Conservation (phyloP, 1,140 invertebrate genomes). For the Atta cephalotes region DNA sequence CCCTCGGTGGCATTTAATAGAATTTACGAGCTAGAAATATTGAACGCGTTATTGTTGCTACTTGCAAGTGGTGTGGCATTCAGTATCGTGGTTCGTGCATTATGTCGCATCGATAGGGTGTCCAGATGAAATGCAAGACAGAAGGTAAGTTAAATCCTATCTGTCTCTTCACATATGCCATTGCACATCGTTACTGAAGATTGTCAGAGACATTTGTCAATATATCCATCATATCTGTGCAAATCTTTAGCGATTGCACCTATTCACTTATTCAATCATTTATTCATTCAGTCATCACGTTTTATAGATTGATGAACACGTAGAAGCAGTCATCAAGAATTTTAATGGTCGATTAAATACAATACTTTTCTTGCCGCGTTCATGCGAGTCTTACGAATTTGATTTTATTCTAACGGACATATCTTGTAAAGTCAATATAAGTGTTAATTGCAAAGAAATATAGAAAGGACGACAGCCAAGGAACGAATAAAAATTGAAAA, state of each 20-base stretch:
- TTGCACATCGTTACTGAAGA: not conserved
- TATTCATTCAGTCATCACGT: not conserved
- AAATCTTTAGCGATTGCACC: not conserved
- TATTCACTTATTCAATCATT: slow-evolving; percentile 11
- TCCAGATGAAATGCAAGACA: not conserved
- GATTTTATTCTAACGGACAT: not conserved
- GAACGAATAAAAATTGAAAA: no score
- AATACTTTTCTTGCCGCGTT: not conserved
- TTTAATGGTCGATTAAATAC: not conserved
- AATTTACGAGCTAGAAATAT: slow-evolving; percentile 56
- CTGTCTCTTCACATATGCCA: not conserved
- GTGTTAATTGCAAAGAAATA: no score
- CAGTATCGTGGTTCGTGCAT: slow-evolving; percentile 21
- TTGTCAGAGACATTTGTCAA: slow-evolving; percentile 16
- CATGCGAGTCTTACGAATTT: not conserved
- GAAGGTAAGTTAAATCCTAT: not conserved
- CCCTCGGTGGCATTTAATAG: slow-evolving; percentile 44
- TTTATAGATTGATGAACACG: not conserved
- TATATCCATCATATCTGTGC: not conserved
- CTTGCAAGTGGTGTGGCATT: slow-evolving; percentile 25
- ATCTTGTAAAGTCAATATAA: not conserved
- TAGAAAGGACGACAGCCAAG: no score
- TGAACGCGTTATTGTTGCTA: slow-evolving; percentile 45
- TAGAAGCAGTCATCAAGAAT: not conserved
- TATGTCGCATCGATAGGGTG: slow-evolving; percentile 7